These are phyloP conservation scores for Dryoscopus gambensis DNA, from an alignment of 2,113 vertebrate species.

Conservation along the genomic window DNA sequence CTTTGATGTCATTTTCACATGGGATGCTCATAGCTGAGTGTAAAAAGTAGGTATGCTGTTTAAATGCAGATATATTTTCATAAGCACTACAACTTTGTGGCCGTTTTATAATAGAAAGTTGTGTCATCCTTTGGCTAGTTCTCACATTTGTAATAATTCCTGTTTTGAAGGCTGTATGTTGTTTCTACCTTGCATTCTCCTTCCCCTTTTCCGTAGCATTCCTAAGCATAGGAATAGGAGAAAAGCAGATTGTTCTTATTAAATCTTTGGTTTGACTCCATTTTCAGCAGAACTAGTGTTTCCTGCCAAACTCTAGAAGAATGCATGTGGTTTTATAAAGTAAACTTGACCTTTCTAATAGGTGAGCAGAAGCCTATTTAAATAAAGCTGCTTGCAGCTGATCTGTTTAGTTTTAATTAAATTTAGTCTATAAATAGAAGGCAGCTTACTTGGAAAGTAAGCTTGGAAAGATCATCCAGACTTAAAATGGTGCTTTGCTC, in stretches of 20 bases:
- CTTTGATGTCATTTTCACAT: background rate
- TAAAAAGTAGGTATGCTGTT: background rate
- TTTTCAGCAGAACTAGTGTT: background rate
- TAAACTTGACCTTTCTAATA: conserved; percentile 1
- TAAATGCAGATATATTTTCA: background rate
- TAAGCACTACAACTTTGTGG: background rate
- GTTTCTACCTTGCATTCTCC: background rate
- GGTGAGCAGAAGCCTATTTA: conserved; percentile 30
- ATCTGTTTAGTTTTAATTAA: conserved; percentile 61
- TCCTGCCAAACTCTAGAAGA: background rate
- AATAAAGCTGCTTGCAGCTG: conserved; percentile 51
- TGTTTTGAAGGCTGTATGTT: background rate
- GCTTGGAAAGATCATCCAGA: conserved; percentile 9
- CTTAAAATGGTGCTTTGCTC: conserved; percentile 26
- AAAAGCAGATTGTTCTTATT: background rate
- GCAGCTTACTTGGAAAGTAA: conserved; percentile 18
- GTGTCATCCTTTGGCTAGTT: background rate
- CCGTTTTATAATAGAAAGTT: background rate
- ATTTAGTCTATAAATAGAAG: conserved; percentile 47
- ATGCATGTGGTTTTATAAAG: background rate
- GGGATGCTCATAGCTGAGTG: background rate
- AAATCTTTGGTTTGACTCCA: background rate
- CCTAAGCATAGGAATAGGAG: background rate
- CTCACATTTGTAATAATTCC: background rate
- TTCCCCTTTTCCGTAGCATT: background rate